A percentile compares a stretch with the other conserved stretches of the same genome.
Conservation (phyloP, 2,888 invertebrate genomes). For the Clunio marinus region DNA sequence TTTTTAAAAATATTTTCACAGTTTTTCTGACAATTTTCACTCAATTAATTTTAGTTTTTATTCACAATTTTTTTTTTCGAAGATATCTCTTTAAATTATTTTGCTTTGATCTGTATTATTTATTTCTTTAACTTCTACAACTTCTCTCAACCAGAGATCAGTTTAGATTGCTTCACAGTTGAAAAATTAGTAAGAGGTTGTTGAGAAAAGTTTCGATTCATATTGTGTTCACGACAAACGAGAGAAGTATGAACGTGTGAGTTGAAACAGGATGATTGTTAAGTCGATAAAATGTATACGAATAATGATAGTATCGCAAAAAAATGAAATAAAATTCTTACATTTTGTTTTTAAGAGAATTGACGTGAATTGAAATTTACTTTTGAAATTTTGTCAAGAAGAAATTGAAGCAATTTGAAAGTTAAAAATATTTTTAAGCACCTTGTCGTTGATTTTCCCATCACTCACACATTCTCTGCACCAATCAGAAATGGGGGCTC, state of each 20-base stretch:
- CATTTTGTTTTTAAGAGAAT: too few species aligned
- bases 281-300: neutral
- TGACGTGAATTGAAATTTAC: too few species aligned
- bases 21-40: neutral
- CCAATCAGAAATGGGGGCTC: slow-evolving; percentile 39
- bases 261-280: slow-evolving; percentile 9
- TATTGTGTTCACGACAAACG: slow-evolving; percentile 20
- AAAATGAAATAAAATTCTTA: too few species aligned
- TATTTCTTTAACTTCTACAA: slow-evolving; percentile 2
- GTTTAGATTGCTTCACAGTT: slow-evolving; percentile 33
- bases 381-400: too few species aligned
- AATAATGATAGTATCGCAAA: too few species aligned
- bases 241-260: neutral
- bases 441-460: slow-evolving; percentile 10
- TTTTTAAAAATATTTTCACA: neutral
- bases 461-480: neutral
- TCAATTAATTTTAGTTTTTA: neutral
- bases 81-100: neutral
- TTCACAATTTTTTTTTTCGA: slow-evolving; percentile 13
- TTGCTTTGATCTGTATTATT: neutral
- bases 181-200: slow-evolving; percentile 37
- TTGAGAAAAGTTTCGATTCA: slow-evolving; percentile 34
- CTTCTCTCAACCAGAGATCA: slow-evolving; percentile 25
- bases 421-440: neutral
- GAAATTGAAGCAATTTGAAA: too few species aligned